Percentiles rank a stretch among this genome's conserved stretches.
Evolutionary conservation across 2,113 vertebrate species (phyloP).

Genomic region (Gnathonemus longibarbis): DNA sequence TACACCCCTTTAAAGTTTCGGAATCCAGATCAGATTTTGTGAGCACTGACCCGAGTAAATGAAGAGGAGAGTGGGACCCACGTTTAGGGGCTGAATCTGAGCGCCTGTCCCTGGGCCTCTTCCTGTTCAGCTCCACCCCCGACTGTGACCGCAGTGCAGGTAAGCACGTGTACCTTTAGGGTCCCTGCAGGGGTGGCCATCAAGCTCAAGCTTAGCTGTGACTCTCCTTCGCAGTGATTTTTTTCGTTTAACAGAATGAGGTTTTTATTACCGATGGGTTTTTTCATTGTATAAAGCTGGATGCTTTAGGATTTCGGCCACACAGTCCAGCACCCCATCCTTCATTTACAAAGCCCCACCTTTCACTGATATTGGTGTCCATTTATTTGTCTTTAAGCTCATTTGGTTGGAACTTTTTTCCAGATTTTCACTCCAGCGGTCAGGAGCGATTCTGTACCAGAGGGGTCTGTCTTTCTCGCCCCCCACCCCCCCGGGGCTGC

Average conservation of each 20-base stretch:
- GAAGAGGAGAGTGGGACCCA: conserved; percentile 39
- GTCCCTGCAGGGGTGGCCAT: neutral
- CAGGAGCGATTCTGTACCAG: neutral
- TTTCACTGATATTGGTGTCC: neutral
- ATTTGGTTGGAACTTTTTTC: neutral
- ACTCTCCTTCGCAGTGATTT: neutral
- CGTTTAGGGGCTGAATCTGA: conserved; percentile 35
- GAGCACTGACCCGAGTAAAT: conserved; percentile 43
- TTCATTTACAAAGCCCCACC: neutral
- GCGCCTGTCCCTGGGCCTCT: conserved; percentile 29
- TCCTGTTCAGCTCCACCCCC: conserved; percentile 21
- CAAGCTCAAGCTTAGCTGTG: neutral
- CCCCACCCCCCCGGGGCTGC: neutral
- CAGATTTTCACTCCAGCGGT: neutral
- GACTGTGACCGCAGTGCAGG: conserved; percentile 32
- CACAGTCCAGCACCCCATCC: neutral
- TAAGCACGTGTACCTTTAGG: conserved; percentile 37
- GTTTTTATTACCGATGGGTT: neutral
- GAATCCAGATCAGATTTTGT: conserved; percentile 48
- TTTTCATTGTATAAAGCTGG: neutral
- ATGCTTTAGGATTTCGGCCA: neutral
- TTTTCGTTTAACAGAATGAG: neutral
- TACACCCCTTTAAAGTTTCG: conserved; percentile 33
- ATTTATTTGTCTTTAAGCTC: neutral
- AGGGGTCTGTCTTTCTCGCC: neutral